Evolutionary conservation across 2,113 vertebrate species (phyloP).

Genomic region (Hemibates koningsi): DNA sequence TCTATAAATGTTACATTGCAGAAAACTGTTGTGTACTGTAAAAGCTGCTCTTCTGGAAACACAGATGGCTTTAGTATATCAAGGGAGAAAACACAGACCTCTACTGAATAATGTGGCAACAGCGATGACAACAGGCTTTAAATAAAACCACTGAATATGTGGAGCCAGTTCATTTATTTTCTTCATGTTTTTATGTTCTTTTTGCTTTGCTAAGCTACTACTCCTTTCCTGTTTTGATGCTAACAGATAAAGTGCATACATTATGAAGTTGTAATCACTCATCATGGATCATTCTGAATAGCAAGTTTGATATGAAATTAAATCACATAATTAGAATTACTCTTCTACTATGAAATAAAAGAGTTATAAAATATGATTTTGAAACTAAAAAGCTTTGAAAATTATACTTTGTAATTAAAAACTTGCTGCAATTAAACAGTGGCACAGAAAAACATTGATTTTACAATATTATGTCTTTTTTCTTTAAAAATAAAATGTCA

Average conservation of each 20-base stretch:
- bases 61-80: conserved; percentile 9
- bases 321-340: background rate
- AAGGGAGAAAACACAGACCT: background rate
- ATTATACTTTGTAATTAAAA: background rate
- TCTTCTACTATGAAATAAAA: background rate
- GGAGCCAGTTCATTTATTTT: background rate
- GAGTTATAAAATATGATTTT: background rate
- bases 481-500: background rate
- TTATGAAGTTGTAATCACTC: background rate
- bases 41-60: conserved; percentile 22
- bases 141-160: background rate
- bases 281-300: background rate
- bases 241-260: background rate
- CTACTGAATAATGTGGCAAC: background rate
- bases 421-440: background rate
- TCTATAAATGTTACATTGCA: background rate
- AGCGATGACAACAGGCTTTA: background rate
- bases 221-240: background rate
- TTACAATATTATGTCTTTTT: background rate
- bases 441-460: background rate
- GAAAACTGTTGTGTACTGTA: background rate
- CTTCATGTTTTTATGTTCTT: background rate
- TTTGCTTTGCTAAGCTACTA: background rate
- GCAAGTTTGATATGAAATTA: background rate
- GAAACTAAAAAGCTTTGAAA: background rate